Percentiles rank a stretch among this genome's conserved stretches.
Conservation (phyloP, 2,113 vertebrate species). For the Odocoileus hemionus region DNA sequence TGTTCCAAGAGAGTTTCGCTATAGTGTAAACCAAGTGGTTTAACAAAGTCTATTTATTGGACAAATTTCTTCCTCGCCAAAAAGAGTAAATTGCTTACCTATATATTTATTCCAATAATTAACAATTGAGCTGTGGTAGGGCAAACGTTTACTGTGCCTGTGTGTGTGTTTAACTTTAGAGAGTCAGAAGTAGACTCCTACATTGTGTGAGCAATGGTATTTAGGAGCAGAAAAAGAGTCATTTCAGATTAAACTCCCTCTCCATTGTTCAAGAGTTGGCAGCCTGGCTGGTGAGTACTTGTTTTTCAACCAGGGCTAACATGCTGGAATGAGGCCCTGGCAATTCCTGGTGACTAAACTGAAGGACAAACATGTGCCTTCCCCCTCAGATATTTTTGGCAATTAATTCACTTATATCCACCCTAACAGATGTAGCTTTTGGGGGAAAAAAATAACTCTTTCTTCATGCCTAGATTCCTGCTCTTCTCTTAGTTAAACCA, state of each 20-base stretch:
- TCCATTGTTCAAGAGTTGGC: background rate
- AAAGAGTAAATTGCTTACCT: background rate
- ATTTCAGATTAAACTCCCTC: background rate
- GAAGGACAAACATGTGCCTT: background rate
- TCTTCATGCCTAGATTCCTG: background rate
- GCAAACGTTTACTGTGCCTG: background rate
- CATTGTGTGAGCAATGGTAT: background rate
- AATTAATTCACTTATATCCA: slow-evolving; percentile 44
- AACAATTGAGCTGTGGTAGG: background rate
- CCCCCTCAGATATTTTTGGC: slow-evolving; percentile 33
- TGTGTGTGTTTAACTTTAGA: background rate
- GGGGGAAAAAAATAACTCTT: background rate
- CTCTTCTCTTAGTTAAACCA: slow-evolving; percentile 21
- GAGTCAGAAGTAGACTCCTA: background rate
- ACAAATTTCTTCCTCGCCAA: background rate
- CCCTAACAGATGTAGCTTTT: slow-evolving; percentile 48
- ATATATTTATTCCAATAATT: background rate
- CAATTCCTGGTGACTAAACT: background rate
- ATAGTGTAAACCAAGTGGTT: background rate
- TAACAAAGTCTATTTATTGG: background rate
- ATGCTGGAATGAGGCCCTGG: background rate
- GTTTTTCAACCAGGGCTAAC: background rate
- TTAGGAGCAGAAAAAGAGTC: background rate
- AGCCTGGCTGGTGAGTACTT: background rate
- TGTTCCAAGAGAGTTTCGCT: background rate